phyloP scores from a whole-genome alignment of 2,113 vertebrate species.

The Propithecus coquereli region DNA sequence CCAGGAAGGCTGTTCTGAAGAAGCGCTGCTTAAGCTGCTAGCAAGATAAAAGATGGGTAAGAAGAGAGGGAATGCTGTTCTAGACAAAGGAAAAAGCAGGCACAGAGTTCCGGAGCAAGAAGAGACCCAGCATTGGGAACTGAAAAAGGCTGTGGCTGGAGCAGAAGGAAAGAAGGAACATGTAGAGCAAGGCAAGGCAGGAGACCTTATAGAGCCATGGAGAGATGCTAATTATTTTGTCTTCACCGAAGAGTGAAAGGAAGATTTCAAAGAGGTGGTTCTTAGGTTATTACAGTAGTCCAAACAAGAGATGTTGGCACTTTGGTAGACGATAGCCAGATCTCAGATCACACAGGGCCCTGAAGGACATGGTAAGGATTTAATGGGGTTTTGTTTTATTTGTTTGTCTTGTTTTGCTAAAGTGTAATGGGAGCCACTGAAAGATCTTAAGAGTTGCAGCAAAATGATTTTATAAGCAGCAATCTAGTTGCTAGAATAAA shows the following conservation, averaged over 20 bases:
- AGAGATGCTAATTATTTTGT: background rate
- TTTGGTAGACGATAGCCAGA: background rate
- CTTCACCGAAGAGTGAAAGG: background rate
- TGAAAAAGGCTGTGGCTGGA: background rate
- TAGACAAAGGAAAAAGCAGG: background rate
- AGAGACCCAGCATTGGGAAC: background rate
- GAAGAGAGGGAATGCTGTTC: background rate
- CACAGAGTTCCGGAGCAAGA: background rate
- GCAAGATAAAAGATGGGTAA: background rate
- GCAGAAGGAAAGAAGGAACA: background rate
- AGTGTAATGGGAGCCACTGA: background rate
- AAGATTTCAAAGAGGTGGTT: background rate
- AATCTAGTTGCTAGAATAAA: background rate
- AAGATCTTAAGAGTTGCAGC: background rate
- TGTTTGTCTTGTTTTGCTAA: background rate
- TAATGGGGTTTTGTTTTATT: background rate
- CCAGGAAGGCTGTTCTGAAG: background rate
- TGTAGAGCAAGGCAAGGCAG: accelerated
- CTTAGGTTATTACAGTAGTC: background rate
- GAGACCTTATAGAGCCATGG: accelerated
- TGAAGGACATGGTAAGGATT: background rate
- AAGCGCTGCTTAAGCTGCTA: background rate
- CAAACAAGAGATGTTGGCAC: background rate
- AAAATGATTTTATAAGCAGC: background rate
- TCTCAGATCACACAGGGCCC: background rate